Evolutionary conservation across 1,140 invertebrate genomes (phyloP), one percentile per base, ranked within the genome.

Genomic region (Anoplolepis gracilipes): DNA sequence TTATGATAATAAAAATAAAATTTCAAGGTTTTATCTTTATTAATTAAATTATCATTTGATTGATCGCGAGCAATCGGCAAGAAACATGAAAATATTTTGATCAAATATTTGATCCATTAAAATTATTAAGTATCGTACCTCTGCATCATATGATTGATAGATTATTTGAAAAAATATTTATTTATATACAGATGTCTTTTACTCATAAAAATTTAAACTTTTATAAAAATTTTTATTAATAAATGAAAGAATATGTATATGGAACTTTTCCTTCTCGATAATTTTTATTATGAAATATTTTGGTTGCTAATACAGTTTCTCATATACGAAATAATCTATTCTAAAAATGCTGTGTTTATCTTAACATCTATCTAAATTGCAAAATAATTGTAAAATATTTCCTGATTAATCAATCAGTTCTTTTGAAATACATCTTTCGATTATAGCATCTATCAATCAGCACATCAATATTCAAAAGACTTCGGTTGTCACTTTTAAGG

Each of bases 11-110:
- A n/a, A 75, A 78, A 67, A 67, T 67, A 19, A n/a, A n/a, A 77
- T 33, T 49, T 13, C 13, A n/a, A 33, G 36, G 2, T 5, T 67
- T 67, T 53, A 78, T 49, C 55, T 79, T 76, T 25, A 30, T 4
- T 46, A 53, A 67, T 67, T 69, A 69, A n/a, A 79, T 67, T 69
- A 67, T 1, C 30, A n/a, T 36, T 53, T 69, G 42, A 78, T 78
- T 22, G n/a, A 53, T 36, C 22, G 16, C 25, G 36, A 62, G 2
- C 28, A 55, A 76, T 76, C 33, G 72, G 3, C 4, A n/a, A 55
- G 19, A 62, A 10, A 62, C 55, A 42, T 76, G 42, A 28, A 11
- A 28, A 42, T 62, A 62, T 76, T 76, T 36, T 76, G 73, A 59
- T 76, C 25, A 39, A 61, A 11, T 76, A 62, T 76, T 8, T 61